Evolutionary conservation across 2,797 vertebrate genomes (phyloP).

Genomic region (Gymnothorax javanicus): DNA sequence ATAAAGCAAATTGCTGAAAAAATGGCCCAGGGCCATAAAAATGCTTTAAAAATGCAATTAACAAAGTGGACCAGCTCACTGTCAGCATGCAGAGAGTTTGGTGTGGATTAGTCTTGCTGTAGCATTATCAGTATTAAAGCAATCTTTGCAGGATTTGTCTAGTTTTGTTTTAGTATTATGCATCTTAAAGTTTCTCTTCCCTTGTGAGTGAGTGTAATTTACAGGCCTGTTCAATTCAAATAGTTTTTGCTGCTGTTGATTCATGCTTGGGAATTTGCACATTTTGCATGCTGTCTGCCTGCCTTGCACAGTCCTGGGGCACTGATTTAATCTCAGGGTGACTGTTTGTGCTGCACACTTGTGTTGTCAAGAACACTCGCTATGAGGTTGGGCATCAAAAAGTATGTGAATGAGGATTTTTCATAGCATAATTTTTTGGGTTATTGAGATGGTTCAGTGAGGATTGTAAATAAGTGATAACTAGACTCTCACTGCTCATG

Average conservation of each 20-base stretch:
- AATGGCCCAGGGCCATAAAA: not conserved
- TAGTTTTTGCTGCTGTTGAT: not conserved
- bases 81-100: not conserved
- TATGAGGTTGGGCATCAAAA: conserved; percentile 9
- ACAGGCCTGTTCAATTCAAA: not conserved
- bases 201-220: not conserved
- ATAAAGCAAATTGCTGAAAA: not conserved
- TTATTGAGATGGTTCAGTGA: not conserved
- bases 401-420: not conserved
- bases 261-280: not conserved
- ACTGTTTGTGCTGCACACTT: not conserved
- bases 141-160: conserved; percentile 14
- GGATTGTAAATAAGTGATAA: not conserved
- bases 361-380: not conserved
- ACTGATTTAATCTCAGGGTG: conserved; percentile 11
- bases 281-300: not conserved
- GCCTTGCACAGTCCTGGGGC: not conserved
- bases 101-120: not conserved
- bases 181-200: not conserved
- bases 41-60: conserved; percentile 6
- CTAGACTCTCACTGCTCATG: not conserved
- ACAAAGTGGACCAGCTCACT: not conserved
- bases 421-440: not conserved
- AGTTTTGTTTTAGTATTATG: not conserved
- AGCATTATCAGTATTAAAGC: not conserved